A percentile compares a stretch with the other conserved stretches of the same genome.
phyloP scores from a whole-genome alignment of 2,888 invertebrate species.

The Hypomecis atomaria region DNA sequence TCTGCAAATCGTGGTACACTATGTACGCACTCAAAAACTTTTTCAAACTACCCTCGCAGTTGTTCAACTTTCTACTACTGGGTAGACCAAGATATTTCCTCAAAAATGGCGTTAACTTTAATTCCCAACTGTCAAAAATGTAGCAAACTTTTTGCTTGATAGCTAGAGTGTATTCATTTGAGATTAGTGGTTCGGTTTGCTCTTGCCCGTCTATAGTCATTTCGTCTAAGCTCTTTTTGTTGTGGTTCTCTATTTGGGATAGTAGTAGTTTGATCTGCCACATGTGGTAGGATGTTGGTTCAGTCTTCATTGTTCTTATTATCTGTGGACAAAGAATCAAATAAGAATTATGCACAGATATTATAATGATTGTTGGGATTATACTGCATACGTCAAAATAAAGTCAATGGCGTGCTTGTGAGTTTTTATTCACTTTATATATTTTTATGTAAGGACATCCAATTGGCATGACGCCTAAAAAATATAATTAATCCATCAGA shows the following conservation, averaged over 20 bases:
- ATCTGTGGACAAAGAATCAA: conserved; percentile 68
- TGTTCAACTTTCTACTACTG: conserved; percentile 56
- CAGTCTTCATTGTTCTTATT: conserved; percentile 79
- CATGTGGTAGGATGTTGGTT: conserved; percentile 84
- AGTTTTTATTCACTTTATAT: too few species aligned
- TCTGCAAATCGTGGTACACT: conserved; percentile 85
- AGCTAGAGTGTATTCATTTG: conserved; percentile 85
- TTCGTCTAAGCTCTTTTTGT: conserved; percentile 52
- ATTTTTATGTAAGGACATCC: too few species aligned
- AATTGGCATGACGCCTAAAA: too few species aligned
- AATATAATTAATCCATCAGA: neutral
- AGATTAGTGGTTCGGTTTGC: conserved; percentile 77
- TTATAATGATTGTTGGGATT: too few species aligned
- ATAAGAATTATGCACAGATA: too few species aligned
- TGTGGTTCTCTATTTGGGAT: conserved; percentile 80
- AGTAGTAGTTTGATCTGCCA: conserved; percentile 91
- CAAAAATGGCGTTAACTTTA: conserved; percentile 69
- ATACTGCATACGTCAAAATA: too few species aligned
- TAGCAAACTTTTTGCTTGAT: conserved; percentile 84
- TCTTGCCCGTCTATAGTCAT: conserved; percentile 69
- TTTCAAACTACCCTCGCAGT: conserved; percentile 63
- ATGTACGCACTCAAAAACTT: conserved; percentile 81
- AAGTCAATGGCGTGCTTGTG: too few species aligned
- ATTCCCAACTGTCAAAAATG: conserved; percentile 85
- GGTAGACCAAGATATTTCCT: conserved; percentile 80